A percentile compares a stretch with the other conserved stretches of the same genome.
phyloP scores from a whole-genome alignment of 2,113 vertebrate species.

The Donacobius atricapilla region DNA sequence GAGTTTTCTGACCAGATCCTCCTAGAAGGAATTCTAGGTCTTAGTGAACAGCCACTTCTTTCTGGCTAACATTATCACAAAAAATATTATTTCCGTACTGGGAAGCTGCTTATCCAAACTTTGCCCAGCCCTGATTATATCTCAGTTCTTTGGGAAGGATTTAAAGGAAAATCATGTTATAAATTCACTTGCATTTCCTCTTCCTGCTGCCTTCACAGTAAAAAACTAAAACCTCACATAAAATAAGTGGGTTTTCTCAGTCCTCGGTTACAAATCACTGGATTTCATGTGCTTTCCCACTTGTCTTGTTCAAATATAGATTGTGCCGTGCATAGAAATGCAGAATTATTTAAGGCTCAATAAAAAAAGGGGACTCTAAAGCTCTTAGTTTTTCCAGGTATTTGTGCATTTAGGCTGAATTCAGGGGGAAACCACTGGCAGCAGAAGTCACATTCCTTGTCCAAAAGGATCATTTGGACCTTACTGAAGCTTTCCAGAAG shows the following conservation, averaged over 20 bases:
- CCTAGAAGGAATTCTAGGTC: background rate
- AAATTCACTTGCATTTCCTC: background rate
- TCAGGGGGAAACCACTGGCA: background rate
- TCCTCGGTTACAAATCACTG: background rate
- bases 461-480: background rate
- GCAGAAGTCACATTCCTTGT: background rate
- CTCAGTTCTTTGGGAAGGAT: background rate
- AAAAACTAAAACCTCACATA: background rate
- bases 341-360: background rate
- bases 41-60: background rate
- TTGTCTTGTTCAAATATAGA: background rate
- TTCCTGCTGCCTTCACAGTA: fast-evolving
- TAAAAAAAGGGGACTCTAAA: background rate
- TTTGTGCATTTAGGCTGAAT: background rate
- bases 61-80: background rate
- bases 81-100: background rate
- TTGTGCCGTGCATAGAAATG: background rate
- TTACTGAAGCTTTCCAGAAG: background rate
- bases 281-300: background rate
- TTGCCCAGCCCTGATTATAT: background rate
- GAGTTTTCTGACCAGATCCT: background rate
- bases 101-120: background rate
- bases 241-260: background rate
- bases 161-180: background rate
- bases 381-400: background rate